phyloP scores from a whole-genome alignment of 2,888 invertebrate species.

The Pandemis corylana region DNA sequence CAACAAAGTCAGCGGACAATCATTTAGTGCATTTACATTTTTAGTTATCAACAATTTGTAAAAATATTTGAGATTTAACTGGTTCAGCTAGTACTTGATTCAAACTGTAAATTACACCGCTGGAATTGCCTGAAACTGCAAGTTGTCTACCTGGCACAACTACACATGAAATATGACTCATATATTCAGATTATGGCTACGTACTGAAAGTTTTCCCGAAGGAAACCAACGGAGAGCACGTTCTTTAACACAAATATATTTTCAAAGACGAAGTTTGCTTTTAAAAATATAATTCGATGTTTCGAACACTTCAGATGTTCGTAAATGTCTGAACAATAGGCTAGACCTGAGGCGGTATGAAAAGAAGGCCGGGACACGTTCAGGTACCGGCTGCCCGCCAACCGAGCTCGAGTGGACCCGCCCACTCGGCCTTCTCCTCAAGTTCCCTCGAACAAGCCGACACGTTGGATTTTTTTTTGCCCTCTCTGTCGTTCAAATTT shows the following conservation, averaged over 20 bases:
- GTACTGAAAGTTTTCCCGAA: slow-evolving; percentile 11
- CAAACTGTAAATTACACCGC: neutral
- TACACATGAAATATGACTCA: neutral
- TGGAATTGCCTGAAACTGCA: slow-evolving; percentile 10
- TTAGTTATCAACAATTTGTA: slow-evolving; percentile 21
- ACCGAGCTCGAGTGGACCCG: slow-evolving; percentile 51
- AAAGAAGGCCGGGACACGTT: slow-evolving; percentile 62
- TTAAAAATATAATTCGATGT: slow-evolving; percentile 33
- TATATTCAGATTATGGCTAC: neutral
- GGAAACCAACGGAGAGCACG: slow-evolving; percentile 16
- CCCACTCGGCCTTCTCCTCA: slow-evolving; percentile 50
- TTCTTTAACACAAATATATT: slow-evolving; percentile 15
- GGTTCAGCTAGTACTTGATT: slow-evolving; percentile 7
- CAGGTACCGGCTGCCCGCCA: slow-evolving; percentile 60
- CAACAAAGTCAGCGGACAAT: slow-evolving; percentile 12
- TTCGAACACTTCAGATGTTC: slow-evolving; percentile 38
- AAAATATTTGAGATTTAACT: slow-evolving; percentile 3
- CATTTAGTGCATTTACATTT: slow-evolving; percentile 17
- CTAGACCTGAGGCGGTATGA: slow-evolving; percentile 59
- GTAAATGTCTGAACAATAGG: slow-evolving; percentile 60
- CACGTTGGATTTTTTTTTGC: slow-evolving; percentile 57
- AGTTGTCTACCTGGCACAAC: slow-evolving; percentile 4
- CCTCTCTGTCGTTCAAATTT: slow-evolving; percentile 53
- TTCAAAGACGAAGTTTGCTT: slow-evolving; percentile 15
- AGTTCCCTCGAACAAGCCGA: slow-evolving; percentile 56